These are phyloP conservation scores for Pseudomyrmex dendroicus DNA, from an alignment of 1,140 invertebrate genomes.

Conservation along the genomic window DNA sequence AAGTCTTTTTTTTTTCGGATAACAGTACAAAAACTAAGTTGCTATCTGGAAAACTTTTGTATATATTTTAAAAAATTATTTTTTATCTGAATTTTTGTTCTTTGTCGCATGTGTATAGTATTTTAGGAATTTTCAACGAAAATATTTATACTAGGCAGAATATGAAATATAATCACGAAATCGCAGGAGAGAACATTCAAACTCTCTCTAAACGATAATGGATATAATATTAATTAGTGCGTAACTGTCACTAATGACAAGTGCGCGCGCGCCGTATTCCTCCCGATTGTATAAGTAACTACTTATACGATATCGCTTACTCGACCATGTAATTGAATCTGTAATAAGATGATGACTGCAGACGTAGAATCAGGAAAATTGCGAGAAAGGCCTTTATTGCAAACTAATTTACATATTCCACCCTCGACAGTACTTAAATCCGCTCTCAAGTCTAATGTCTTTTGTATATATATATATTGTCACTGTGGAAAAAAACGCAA, in stretches of 20 bases:
- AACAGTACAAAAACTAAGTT: not conserved
- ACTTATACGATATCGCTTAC: constrained; percentile 45
- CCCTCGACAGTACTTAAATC: not conserved
- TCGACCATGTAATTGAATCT: constrained; percentile 69
- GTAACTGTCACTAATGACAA: constrained; percentile 60
- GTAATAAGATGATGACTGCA: constrained; percentile 52
- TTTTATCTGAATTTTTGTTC: not conserved
- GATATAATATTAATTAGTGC: constrained; percentile 36
- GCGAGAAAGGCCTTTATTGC: not conserved
- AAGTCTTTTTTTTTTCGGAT: not conserved
- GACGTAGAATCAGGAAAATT: constrained; percentile 44
- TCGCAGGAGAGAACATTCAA: not conserved
- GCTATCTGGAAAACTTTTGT: no score
- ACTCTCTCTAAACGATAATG: constrained; percentile 56
- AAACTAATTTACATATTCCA: constrained; percentile 43
- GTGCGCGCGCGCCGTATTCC: constrained; percentile 5
- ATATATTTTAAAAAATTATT: no score
- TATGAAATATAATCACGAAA: not conserved
- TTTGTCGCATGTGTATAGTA: not conserved
- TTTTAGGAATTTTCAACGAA: no score
- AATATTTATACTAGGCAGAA: not conserved
- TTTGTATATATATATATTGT: constrained; percentile 11
- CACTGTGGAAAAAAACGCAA: constrained; percentile 19
- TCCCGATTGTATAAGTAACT: constrained; percentile 36
- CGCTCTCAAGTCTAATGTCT: not conserved